These are phyloP conservation scores for Orthonevra nobilis DNA, from an alignment of 2,888 invertebrate species.

Conservation along the genomic window DNA sequence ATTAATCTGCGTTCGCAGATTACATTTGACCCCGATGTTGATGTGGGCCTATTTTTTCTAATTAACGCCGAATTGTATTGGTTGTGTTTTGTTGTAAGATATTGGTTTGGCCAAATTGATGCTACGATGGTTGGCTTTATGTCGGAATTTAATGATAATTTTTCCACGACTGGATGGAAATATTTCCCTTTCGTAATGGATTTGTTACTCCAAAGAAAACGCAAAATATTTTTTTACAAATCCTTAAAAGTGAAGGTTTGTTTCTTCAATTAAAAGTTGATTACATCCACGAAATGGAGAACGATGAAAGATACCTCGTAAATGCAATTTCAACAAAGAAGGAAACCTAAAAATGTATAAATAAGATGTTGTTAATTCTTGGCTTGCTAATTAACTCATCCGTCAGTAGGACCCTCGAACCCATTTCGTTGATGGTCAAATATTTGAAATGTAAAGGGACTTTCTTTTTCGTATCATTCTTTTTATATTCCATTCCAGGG, in stretches of 20 bases:
- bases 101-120: constrained; percentile 19
- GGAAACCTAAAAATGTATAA: too few relatives aligned
- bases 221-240: too few relatives aligned
- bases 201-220: constrained; percentile 6
- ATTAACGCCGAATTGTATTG: constrained; percentile 34
- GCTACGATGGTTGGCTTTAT: not conserved
- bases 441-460: not conserved
- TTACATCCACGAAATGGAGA: too few relatives aligned
- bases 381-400: not conserved
- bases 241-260: constrained; percentile 4
- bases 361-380: too few relatives aligned
- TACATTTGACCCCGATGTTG: constrained; percentile 2
- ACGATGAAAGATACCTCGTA: not conserved
- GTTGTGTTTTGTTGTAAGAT: constrained; percentile 1
- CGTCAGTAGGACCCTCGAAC: too few relatives aligned
- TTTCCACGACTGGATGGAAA: too few relatives aligned
- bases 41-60: constrained; percentile 40
- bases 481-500: too few relatives aligned
- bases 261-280: not conserved
- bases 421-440: too few relatives aligned
- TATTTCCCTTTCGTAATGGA: not conserved
- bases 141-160: constrained; percentile 26
- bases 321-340: constrained; percentile 1
- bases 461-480: too few relatives aligned
- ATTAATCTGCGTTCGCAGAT: constrained; percentile 39